Percentiles rank a stretch among this genome's conserved stretches.
phyloP scores from a whole-genome alignment of 2,888 invertebrate species.

The Marronus borbonicus region DNA sequence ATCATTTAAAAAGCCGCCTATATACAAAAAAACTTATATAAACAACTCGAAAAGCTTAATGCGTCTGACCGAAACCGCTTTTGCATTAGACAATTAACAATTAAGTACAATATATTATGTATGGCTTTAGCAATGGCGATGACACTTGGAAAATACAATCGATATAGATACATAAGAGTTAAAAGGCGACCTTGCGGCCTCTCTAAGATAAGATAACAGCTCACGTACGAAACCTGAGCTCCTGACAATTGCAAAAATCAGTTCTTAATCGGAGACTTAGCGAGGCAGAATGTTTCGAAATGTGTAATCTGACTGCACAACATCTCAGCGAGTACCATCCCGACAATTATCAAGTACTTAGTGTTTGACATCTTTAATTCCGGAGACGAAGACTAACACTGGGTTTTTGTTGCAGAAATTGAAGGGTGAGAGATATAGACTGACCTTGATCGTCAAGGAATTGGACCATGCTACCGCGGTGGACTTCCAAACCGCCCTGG shows the following conservation, averaged over 20 bases:
- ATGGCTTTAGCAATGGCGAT: neutral
- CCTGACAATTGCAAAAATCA: neutral
- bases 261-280: neutral
- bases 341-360: neutral
- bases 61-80: too few relatives aligned
- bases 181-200: neutral
- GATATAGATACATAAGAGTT: neutral
- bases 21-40: too few relatives aligned
- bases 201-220: constrained; percentile 3
- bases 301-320: constrained; percentile 15
- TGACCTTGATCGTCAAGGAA: constrained; percentile 91
- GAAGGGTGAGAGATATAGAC: constrained; percentile 91
- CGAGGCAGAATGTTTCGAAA: neutral
- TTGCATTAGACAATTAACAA: too few relatives aligned
- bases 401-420: constrained; percentile 76
- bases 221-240: constrained; percentile 3
- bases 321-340: neutral
- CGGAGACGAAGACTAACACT: too few relatives aligned
- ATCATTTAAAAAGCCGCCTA: too few relatives aligned
- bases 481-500: constrained; percentile 92
- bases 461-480: constrained; percentile 84
- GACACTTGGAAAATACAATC: neutral
- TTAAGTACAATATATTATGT: too few relatives aligned
- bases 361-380: too few relatives aligned
- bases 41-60: too few relatives aligned